Base-by-base conservation (phyloP, 2,888 invertebrate genomes). In the Rhingia rostrata region DNA sequence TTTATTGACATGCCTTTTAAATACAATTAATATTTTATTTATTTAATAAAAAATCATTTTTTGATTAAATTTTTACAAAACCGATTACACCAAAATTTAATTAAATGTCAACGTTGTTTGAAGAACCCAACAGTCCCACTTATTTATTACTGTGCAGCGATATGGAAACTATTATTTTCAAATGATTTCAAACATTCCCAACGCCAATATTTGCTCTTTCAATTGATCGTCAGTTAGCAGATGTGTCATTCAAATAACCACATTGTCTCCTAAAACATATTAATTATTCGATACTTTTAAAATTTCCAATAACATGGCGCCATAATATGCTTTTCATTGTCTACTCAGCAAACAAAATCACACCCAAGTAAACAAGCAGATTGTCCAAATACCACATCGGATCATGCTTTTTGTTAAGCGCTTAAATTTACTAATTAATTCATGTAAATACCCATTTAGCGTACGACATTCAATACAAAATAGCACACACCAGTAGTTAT, bases 381-480 rank as follows among this genome's bases (percentile, higher is more conserved):
- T 47, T 69, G 45, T 22, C 22, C 54, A 58, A 69, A 56, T 33
- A 54, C 14, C 47, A 39, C 37, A 0, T 14, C 6, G 22, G 4
- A 35, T 9, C 9, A 4, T 9, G 7, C 45, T 22, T 7, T 22
- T 47, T 49, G 49, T 4, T 7, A 7, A 30, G 9, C 45, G 32
- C 32, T 33, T 45, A 37, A 22, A 41, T 43, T 53, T 33, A 61
- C 53, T 72, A 72, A 61, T 72, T 72, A 53, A 61, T 53, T n/a
- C 51, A 45, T 32, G 22, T 7, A 67, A 66, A 67, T 43, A 67
- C n/a, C n/a, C 14, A 10, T 58, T 51, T 51, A 58, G 58, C 10
- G 47, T 14, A 32, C n/a, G 1, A 56, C 22, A 70, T 32, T 32
- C 60, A 39, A 49, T 49, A 41, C 33, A 56, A 14, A 30, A 14